Conservation (phyloP, 2,113 vertebrate species). For the Nymphicus hollandicus region DNA sequence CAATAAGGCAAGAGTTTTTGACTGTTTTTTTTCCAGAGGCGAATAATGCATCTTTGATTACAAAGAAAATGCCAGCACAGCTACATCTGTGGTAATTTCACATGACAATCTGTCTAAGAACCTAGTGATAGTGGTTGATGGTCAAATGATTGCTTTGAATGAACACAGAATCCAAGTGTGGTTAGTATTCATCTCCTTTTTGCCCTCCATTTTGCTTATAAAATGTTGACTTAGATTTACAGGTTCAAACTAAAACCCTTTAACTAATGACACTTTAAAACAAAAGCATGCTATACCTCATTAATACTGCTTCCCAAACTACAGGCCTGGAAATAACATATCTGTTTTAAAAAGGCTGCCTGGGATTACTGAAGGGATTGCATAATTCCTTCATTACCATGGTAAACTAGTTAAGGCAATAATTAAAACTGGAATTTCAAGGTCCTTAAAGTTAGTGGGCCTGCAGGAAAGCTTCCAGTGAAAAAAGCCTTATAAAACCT, state of each 20-base stretch:
- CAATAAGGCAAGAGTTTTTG: background rate
- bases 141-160: background rate
- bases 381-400: constrained; percentile 29
- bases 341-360: constrained; percentile 27
- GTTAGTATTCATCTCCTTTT: background rate
- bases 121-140: background rate
- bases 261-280: background rate
- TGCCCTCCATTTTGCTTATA: background rate
- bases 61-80: background rate
- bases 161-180: background rate
- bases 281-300: background rate
- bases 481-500: background rate
- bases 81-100: background rate
- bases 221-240: background rate
- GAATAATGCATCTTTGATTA: background rate
- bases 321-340: background rate
- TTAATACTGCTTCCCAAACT: background rate
- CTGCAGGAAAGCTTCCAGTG: background rate
- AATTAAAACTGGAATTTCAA: constrained; percentile 10
- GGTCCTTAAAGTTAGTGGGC: background rate
- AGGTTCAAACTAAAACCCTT: background rate
- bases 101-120: background rate
- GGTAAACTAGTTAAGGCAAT: background rate
- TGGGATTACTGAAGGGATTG: background rate
- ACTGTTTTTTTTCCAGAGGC: background rate